A percentile compares a stretch with the other conserved stretches of the same genome.
These are phyloP conservation scores for Vidua chalybeata DNA, from an alignment of 2,113 vertebrate genomes.

Conservation along the genomic window DNA sequence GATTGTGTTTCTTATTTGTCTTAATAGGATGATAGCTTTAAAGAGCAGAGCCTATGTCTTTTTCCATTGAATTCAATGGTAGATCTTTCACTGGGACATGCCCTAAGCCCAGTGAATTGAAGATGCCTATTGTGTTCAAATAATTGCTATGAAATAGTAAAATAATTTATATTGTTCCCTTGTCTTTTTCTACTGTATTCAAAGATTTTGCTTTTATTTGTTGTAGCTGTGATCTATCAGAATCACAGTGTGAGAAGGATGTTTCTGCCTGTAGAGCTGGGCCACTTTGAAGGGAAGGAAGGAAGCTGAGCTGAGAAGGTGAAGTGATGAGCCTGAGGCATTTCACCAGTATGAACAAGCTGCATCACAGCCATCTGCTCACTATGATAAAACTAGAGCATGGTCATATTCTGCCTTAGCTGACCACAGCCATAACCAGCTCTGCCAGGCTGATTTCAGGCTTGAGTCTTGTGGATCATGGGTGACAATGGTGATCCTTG, in stretches of 20 bases:
- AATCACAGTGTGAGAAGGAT: not conserved
- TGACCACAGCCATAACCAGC: not conserved
- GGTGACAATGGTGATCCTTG: not conserved
- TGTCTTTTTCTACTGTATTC: not conserved
- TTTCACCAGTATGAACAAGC: not conserved
- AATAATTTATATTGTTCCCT: not conserved
- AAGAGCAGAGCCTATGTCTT: not conserved
- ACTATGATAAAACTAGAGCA: not conserved
- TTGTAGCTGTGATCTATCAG: not conserved
- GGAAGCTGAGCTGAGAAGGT: not conserved
- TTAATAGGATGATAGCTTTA: not conserved
- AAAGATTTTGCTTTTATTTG: not conserved
- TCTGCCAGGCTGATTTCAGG: not conserved
- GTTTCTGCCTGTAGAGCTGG: not conserved
- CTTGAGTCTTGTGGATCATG: not conserved
- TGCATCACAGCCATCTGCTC: not conserved
- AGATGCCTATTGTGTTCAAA: not conserved
- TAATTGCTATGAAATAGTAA: not conserved
- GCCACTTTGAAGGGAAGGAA: not conserved
- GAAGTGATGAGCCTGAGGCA: not conserved
- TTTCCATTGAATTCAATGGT: not conserved
- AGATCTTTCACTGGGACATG: not conserved
- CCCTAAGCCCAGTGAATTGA: not conserved
- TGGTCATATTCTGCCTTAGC: not conserved
- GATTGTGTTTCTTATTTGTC: conserved; percentile 3